phyloP scores from a whole-genome alignment of 2,888 invertebrate genomes.

The Drosophila atripex region DNA sequence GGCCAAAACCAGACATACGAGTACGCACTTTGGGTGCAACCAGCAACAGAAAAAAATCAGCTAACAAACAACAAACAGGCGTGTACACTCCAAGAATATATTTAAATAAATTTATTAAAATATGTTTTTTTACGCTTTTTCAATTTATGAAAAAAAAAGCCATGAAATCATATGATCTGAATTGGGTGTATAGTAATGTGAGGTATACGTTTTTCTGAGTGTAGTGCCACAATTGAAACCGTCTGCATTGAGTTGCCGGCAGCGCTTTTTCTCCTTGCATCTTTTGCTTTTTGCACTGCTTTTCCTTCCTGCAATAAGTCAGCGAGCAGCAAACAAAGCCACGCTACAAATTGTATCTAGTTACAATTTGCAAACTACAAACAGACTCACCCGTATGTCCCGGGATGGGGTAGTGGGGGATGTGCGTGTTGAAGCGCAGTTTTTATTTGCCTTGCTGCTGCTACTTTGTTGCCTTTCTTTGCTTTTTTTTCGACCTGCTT shows the following conservation, averaged over 20 bases:
- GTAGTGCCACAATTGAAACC: constrained; percentile 41
- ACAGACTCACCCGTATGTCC: constrained; percentile 43
- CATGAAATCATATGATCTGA: too few species aligned
- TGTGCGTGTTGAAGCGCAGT: constrained; percentile 78
- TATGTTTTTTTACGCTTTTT: neutral
- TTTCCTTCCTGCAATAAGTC: constrained; percentile 79
- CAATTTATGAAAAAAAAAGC: too few species aligned
- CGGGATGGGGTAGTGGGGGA: constrained; percentile 2
- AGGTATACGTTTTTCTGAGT: neutral
- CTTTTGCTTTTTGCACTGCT: constrained; percentile 27
- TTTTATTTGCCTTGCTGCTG: constrained; percentile 59
- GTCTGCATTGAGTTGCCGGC: constrained; percentile 75
- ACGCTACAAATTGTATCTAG: constrained; percentile 79
- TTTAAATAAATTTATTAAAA: neutral
- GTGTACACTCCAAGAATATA: neutral
- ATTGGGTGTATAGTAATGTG: neutral
- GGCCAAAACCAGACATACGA: constrained; percentile 62
- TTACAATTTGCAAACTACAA: constrained; percentile 80
- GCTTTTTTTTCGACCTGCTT: constrained; percentile 28
- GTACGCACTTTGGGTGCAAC: constrained; percentile 77
- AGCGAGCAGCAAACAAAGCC: constrained; percentile 71
- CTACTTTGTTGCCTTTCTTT: constrained; percentile 32
- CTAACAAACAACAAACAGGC: constrained; percentile 2
- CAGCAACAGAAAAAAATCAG: constrained; percentile 40
- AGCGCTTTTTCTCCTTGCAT: constrained; percentile 57